phyloP scores from a whole-genome alignment of 2,113 vertebrate genomes.

The Catagonus wagneri region DNA sequence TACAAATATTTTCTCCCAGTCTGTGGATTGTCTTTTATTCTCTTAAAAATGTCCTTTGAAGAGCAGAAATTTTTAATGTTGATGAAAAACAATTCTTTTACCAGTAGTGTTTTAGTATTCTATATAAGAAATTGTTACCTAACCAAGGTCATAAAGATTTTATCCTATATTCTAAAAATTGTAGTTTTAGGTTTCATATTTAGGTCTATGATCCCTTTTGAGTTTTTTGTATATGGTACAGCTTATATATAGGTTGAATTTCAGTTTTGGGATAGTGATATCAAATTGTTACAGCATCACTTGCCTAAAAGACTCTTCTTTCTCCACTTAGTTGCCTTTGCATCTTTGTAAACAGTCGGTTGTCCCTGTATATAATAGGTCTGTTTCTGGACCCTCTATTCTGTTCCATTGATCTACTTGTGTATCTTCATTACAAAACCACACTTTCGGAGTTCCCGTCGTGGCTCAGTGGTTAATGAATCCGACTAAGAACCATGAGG shows the following conservation, averaged over 20 bases:
- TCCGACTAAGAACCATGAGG: no score
- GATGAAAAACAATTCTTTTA: background rate
- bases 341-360: background rate
- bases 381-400: background rate
- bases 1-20: background rate
- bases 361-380: background rate
- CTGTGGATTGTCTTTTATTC: background rate
- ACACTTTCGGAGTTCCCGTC: no score
- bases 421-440: slow-evolving; percentile 20
- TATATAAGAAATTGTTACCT: background rate
- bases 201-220: background rate
- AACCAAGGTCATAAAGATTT: background rate
- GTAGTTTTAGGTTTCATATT: background rate
- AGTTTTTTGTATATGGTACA: slow-evolving; percentile 17
- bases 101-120: background rate
- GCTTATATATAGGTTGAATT: background rate
- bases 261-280: background rate
- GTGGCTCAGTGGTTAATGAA: no score
- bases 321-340: background rate
- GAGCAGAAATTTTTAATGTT: background rate
- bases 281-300: background rate
- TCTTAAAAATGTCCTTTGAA: slow-evolving; percentile 6
- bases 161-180: background rate
- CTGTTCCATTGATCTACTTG: background rate
- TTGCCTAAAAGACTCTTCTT: slow-evolving; percentile 22